Evolutionary conservation across 2,113 vertebrate genomes (phyloP), one percentile per base, ranked within the genome.

Genomic region (Rhineura floridana): DNA sequence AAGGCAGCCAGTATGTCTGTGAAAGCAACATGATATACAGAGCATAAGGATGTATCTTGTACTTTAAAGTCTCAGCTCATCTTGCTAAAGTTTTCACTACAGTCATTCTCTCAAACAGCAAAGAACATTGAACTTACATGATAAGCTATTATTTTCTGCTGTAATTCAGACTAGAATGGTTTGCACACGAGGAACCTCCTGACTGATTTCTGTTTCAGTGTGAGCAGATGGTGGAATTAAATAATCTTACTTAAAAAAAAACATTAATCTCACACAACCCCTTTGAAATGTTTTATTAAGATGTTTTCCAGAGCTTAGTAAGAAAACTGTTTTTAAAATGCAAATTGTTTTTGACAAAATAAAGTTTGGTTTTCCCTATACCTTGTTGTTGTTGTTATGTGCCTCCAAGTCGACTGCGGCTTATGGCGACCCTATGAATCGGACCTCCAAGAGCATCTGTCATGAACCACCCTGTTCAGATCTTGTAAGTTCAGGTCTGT

Each of bases 201-300:
- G 86, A 62, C 86, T 83, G 80, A 92, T 93, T 91, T 83, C 73
- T 91, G 88, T 92, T 96, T 95, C 93, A 82, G 19, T 92, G 87
- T 69, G 87, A 96, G 83, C 96, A 96, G 96, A 96, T 96, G 96
- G 95, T 93, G 84, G 94, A 89, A 94, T 91, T 91, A 94, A 94
- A 90, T 93, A 90, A 94, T 90, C 93, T 77, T 91, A 87, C 2
- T 23, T 1, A 0, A 1, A 17, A 1, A 19, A 39, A 59, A 90
- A 88, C 77, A 89, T 92, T 92, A 81, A 89, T 91, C 44, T 52
- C 89, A 92, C 95, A 91, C 90, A 85, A 84, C 84, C 88, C 83
- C 86, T 87, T 87, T 73, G 87, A 63, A 93, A 88, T 86, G 83
- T 93, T 92, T 89, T 88, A 90, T 69, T 94, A 59, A 86, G 86